Base-by-base conservation (phyloP, 2,797 vertebrate genomes). In the Cossypha heuglini region DNA sequence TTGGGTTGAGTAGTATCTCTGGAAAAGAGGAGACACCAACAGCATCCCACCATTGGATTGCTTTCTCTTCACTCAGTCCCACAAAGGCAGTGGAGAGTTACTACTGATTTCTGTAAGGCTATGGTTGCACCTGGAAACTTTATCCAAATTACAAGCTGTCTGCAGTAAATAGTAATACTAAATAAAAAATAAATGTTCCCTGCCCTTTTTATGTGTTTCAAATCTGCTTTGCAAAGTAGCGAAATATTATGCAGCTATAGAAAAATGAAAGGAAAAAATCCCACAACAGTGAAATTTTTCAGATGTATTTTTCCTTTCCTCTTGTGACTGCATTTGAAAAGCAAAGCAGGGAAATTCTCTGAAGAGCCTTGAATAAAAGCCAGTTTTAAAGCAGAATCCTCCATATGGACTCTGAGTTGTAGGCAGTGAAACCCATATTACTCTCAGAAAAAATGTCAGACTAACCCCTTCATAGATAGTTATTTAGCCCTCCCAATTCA, bases 301-400 rank as follows among this genome's bases (percentile, higher is more conserved):
- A 66, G 55, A 52, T n/a, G 13, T 3, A 8, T 76, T 83, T 94
- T 76, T 46, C 40, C 24, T 52, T 91, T 78, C 45, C 66, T 78
- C 77, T 78, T 42, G 49, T 37, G 69, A 57, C 37, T 5, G 3
- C 49, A 54, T 76, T 77, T 90, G 55, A 66, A 78, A 82, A 81
- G 43, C 51, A 76, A 93, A 93, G 48, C 42, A 81, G 46, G 8
- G 33, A 58, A 88, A 64, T 61, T 74, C 58, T 90, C 71, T 79
- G 24, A 76, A 76, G 43, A 85, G 15, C 21, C 42, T 82, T 11
- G 33, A 87, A 61, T 46, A 85, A 87, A 9, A 88, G 46, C 26
- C 77, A 74, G 0, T 79, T 73, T 79, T 61, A 85, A 62, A 63
- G 63, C 42, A 82, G 67, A 74, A 63, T 54, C 33, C 35, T 91